Evolutionary conservation across 2,113 vertebrate genomes (phyloP), one percentile per base, ranked within the genome.

Genomic region (Aegithalos caudatus): DNA sequence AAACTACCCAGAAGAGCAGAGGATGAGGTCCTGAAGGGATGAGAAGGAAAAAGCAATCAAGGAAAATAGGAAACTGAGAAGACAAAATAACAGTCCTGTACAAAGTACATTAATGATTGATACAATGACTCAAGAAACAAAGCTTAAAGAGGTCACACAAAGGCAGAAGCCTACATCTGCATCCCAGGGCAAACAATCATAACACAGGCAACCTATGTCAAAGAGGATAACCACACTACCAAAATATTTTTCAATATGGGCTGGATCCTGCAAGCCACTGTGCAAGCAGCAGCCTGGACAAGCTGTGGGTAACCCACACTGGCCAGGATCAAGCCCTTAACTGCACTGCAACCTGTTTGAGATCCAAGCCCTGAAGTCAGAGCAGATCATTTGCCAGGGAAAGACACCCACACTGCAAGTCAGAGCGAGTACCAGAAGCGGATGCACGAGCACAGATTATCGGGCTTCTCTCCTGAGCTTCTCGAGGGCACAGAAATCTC

Each of bases 401-500:
- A 44, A 67, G 86, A 70, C 67, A 69, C 53, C 53, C 65, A 33
- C 40, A 8, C 0, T 2, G 50, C 94, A 79, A 82, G 91, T 12
- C 27, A 12, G 42, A 89, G 78, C 54, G 1, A 72, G 84, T 48
- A 23, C 25, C 7, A 6, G 7, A 16, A 54, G 76, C 1, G 58
- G 66, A 80, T 50, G 74, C 45, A 3, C 2, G 12, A 9, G 17
- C 8, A 1, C 42, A 33, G 67, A 23, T 38, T 15, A 22, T 47
- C 7, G 2, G 9, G 51, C 50, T 86, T 78, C 82, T 67, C 66
- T 60, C 20, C 44, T 3, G 25, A 89, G 50, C 56, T 83, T 92
- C 96, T 91, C 0, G 18, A 92, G 93, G 94, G 94, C 65, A 91
- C 54, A 87, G 71, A 94, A 89, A 94, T 40, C 38, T 67, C 70